Conservation (phyloP, 2,888 invertebrate genomes). For the Anoncus sp. region DNA sequence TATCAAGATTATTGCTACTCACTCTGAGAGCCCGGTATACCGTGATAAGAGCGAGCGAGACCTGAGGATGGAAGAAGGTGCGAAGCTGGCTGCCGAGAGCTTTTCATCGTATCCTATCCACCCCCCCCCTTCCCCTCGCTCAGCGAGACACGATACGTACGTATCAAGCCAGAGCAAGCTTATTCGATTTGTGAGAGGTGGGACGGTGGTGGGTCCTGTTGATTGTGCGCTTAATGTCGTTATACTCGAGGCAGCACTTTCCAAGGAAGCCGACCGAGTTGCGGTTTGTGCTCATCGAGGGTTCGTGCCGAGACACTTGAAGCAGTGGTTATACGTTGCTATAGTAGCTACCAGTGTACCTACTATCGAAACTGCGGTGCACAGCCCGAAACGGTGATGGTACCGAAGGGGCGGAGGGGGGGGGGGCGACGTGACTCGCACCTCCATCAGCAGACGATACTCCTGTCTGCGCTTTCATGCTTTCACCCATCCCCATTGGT, state of each 20-base stretch:
- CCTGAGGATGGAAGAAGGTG: conserved; percentile 37
- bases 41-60: conserved; percentile 33
- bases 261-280: conserved; percentile 51
- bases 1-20: conserved; percentile 6
- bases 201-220: conserved; percentile 72
- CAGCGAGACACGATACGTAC: conserved; percentile 72
- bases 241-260: conserved; percentile 67
- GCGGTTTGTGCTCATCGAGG: conserved; percentile 49
- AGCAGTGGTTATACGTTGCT: conserved; percentile 41
- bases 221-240: conserved; percentile 80
- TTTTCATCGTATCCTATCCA: conserved; percentile 20
- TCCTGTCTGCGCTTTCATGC: conserved; percentile 31
- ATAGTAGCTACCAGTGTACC: conserved; percentile 36
- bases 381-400: conserved; percentile 42
- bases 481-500: conserved; percentile 25
- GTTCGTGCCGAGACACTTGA: conserved; percentile 59
- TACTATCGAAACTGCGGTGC: conserved; percentile 43
- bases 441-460: conserved; percentile 45
- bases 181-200: conserved; percentile 78
- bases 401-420: conserved; percentile 40
- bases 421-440: conserved; percentile 56
- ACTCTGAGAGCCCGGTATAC: conserved; percentile 1
- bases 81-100: conserved; percentile 62
- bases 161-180: conserved; percentile 75
- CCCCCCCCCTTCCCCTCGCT: not conserved